A percentile compares a stretch with the other conserved stretches of the same genome.
phyloP scores from a whole-genome alignment of 2,888 invertebrate genomes.

The Leptodirus hochenwartii region DNA sequence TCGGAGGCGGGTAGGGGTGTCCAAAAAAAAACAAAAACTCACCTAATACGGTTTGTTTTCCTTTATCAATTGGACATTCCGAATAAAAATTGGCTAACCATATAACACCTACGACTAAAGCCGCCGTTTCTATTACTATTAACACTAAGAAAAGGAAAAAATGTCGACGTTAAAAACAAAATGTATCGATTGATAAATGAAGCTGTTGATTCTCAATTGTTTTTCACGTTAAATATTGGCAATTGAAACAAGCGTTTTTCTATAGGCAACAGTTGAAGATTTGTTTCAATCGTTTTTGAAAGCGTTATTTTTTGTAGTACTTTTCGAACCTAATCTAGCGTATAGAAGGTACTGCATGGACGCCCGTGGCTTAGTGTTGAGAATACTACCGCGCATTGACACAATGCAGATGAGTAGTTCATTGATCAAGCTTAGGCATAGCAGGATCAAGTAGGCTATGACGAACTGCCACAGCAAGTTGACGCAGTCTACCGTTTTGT shows the following conservation, averaged over 20 bases:
- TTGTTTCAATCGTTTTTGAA: no score
- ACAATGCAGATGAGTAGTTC: constrained; percentile 56
- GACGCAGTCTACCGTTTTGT: constrained; percentile 29
- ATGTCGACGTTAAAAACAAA: background rate
- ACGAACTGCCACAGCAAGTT: constrained; percentile 37
- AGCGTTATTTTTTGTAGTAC: no score
- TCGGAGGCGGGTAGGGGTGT: no score
- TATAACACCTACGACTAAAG: constrained; percentile 52
- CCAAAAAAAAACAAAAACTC: constrained; percentile 23
- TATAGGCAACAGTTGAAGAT: no score
- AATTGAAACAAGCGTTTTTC: no score
- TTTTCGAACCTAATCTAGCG: constrained; percentile 51
- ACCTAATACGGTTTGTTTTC: constrained; percentile 61
- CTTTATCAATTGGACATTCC: constrained; percentile 44
- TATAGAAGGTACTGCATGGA: constrained; percentile 68
- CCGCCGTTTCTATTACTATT: constrained; percentile 52
- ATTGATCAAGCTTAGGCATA: constrained; percentile 38
- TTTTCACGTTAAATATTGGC: no score
- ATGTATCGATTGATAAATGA: background rate
- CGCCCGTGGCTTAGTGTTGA: constrained; percentile 52
- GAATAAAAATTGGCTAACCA: constrained; percentile 54
- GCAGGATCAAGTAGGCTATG: constrained; percentile 40
- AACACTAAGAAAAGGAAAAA: constrained; percentile 37
- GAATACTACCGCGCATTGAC: constrained; percentile 62
- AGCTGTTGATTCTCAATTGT: no score